These are phyloP conservation scores for Mus spretus DNA, from an alignment of 2,797 vertebrate species.

Conservation along the genomic window DNA sequence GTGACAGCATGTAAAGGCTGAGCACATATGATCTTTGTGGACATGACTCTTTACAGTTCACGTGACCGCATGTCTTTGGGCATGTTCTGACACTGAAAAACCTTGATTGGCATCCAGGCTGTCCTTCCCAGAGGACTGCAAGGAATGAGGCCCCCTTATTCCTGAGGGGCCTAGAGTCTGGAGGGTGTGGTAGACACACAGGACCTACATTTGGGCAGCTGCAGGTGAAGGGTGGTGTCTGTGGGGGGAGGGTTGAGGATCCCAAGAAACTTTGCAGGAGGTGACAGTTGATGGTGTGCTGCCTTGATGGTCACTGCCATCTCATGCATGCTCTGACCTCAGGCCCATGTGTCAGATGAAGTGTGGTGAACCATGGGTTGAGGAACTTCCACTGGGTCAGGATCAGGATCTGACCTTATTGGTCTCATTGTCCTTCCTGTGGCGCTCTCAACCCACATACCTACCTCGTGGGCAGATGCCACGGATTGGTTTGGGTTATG, in stretches of 20 bases:
- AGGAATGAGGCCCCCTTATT: not conserved
- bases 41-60: too few species aligned
- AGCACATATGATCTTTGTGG: not conserved
- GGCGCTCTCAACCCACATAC: not conserved
- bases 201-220: not conserved
- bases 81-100: accelerated
- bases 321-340: not conserved
- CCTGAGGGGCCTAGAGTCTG: not conserved
- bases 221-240: too few species aligned
- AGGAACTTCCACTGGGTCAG: not conserved
- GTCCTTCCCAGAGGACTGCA: not conserved
- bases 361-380: not conserved
- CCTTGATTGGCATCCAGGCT: not conserved
- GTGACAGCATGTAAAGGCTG: too few species aligned
- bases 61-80: not conserved
- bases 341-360: not conserved
- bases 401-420: not conserved
- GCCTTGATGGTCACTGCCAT: not conserved
- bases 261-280: accelerated
- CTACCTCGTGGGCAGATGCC: not conserved
- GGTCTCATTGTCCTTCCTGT: too few species aligned
- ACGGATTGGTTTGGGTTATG: not conserved
- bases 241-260: accelerated
- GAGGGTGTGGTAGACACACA: not conserved
- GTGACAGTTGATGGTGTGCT: accelerated